phyloP scores from a whole-genome alignment of 2,113 vertebrate genomes.

The Turdus rufiventris region DNA sequence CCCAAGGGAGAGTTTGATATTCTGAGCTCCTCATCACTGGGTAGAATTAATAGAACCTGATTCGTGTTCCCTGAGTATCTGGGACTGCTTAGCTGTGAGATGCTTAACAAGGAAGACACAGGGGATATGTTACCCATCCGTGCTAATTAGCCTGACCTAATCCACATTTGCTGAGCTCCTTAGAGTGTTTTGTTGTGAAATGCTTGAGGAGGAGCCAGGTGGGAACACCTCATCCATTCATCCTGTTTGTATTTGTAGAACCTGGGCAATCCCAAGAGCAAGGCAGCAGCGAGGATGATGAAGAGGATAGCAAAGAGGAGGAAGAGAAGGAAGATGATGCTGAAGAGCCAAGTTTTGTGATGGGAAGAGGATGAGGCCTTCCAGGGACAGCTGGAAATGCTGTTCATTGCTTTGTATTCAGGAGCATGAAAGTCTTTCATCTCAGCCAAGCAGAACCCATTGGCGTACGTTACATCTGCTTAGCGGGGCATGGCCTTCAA shows the following conservation, averaged over 20 bases:
- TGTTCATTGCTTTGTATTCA: constrained; percentile 17
- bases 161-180: neutral
- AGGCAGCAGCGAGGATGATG: constrained; percentile 66
- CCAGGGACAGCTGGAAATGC: neutral
- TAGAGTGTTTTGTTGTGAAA: neutral
- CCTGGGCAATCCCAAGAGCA: constrained; percentile 52
- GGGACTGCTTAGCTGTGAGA: neutral
- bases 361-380: constrained; percentile 60
- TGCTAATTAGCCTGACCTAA: neutral
- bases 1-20: neutral
- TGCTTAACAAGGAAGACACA: neutral
- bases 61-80: neutral
- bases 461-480: constrained; percentile 22
- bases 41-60: neutral
- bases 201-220: neutral
- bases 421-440: constrained; percentile 31
- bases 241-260: constrained; percentile 28
- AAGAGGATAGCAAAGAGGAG: constrained; percentile 69
- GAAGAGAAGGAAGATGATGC: constrained; percentile 70
- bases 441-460: constrained; percentile 35
- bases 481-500: neutral
- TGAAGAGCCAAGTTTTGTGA: constrained; percentile 68
- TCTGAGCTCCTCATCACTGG: neutral
- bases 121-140: neutral
- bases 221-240: neutral